phyloP scores from a whole-genome alignment of 2,113 vertebrate genomes.

The Dryoscopus gambensis region DNA sequence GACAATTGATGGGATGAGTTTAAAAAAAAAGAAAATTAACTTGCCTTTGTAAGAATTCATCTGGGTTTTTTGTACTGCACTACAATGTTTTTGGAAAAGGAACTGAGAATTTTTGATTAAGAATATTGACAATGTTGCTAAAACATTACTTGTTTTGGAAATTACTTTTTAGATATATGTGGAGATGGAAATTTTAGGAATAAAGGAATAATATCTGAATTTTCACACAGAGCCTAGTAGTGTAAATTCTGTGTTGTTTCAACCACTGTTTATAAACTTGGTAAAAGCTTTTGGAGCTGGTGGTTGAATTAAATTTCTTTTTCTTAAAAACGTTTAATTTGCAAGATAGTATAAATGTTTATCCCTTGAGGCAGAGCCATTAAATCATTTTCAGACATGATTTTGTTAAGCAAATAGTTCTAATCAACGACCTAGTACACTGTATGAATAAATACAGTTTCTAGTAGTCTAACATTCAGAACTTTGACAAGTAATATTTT shows the following conservation, averaged over 20 bases:
- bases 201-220: not conserved
- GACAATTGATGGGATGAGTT: not conserved
- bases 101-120: not conserved
- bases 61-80: not conserved
- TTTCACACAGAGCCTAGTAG: not conserved
- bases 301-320: not conserved
- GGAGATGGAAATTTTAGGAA: not conserved
- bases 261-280: not conserved
- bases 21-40: not conserved
- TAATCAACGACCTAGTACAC: not conserved
- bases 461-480: not conserved
- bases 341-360: not conserved
- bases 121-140: not conserved
- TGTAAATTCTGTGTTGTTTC: not conserved
- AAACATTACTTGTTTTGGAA: not conserved
- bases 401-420: not conserved
- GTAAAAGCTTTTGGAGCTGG: not conserved
- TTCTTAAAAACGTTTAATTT: not conserved
- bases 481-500: not conserved
- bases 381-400: not conserved
- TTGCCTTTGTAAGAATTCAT: not conserved
- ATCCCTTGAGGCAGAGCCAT: not conserved
- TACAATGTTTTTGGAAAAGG: not conserved
- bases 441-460: not conserved
- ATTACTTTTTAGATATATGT: not conserved